Conservation (phyloP, 2,797 vertebrate species). For the Enteromius treurensis region DNA sequence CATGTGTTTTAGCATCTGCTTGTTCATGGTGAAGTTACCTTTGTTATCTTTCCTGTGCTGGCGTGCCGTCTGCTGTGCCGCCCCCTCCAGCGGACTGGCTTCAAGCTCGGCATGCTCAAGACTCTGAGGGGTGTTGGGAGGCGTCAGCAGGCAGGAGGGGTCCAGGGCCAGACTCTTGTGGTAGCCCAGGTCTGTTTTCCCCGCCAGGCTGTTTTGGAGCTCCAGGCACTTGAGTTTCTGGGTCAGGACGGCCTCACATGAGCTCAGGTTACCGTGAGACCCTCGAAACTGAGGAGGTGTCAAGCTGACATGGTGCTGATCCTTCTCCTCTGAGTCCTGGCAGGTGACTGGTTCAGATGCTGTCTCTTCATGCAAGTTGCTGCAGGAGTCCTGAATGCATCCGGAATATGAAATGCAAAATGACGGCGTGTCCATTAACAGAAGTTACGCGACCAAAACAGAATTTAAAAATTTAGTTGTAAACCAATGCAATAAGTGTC, state of each 20-base stretch:
- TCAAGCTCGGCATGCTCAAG: conserved; percentile 75
- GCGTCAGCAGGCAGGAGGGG: conserved; percentile 83
- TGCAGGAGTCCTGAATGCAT: conserved; percentile 42
- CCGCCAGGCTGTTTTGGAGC: conserved; percentile 73
- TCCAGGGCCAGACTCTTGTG: conserved; percentile 80
- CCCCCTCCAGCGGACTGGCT: conserved; percentile 68
- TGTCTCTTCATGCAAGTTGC: conserved; percentile 2
- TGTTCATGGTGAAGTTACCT: neutral
- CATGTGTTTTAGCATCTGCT: neutral
- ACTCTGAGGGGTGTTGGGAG: conserved; percentile 81
- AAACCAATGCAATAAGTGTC: neutral
- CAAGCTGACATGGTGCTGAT: neutral
- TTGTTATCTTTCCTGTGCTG: conserved; percentile 70
- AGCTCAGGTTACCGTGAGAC: conserved; percentile 68
- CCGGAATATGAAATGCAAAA: neutral
- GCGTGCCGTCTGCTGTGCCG: conserved; percentile 14
- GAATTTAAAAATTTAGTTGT: neutral
- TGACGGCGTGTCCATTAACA: too few relatives aligned
- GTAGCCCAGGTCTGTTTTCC: conserved; percentile 67
- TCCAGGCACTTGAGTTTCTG: conserved; percentile 80
- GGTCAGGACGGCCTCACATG: conserved; percentile 76
- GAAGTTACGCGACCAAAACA: too few relatives aligned
- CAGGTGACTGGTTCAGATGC: conserved; percentile 9
- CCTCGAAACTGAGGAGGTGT: conserved; percentile 55
- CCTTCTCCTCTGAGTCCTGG: conserved; percentile 16